Percentiles rank a stretch among this genome's conserved stretches.
Conservation (phyloP, 53 echinoderm and acorn worm genomes). For the Actinopyga echinites region DNA sequence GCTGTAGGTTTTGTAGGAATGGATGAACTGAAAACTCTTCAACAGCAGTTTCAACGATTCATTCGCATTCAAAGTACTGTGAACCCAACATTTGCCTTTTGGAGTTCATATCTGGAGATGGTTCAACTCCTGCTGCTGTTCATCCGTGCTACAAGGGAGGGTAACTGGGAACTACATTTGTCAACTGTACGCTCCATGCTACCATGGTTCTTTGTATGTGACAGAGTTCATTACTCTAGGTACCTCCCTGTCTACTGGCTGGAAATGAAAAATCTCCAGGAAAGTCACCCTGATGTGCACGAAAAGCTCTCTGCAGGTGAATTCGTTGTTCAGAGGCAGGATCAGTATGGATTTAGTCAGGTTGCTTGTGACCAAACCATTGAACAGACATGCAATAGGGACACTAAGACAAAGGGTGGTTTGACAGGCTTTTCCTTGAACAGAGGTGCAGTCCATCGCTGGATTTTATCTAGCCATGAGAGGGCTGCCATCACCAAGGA, state of each 20-base stretch:
- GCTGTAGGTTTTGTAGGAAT: background rate
- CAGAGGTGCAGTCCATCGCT: constrained; percentile 62
- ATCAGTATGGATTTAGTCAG: constrained; percentile 58
- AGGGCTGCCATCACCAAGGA: constrained; percentile 56
- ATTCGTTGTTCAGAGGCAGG: constrained; percentile 74
- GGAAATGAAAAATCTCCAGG: constrained; percentile 55
- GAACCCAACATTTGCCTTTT: constrained; percentile 35
- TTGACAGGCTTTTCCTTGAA: constrained; percentile 57
- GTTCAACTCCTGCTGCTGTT: constrained; percentile 30
- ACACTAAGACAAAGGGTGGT: constrained; percentile 71
- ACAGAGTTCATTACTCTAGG: constrained; percentile 65
- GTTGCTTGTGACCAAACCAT: constrained; percentile 64
- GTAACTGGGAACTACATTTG: constrained; percentile 66
- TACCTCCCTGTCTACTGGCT: constrained; percentile 70
- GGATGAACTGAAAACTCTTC: background rate
- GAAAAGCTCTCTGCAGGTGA: constrained; percentile 42
- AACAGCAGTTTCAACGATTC: background rate
- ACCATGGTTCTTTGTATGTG: constrained; percentile 67
- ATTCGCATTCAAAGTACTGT: background rate
- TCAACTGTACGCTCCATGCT: constrained; percentile 50
- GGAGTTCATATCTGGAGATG: constrained; percentile 47
- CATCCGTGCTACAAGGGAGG: constrained; percentile 40
- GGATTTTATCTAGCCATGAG: constrained; percentile 47
- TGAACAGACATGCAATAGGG: constrained; percentile 70
- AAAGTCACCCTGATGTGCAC: constrained; percentile 49